These are phyloP conservation scores for Tetraodon nigroviridis DNA, from an alignment of 2,113 vertebrate genomes.

Conservation along the genomic window DNA sequence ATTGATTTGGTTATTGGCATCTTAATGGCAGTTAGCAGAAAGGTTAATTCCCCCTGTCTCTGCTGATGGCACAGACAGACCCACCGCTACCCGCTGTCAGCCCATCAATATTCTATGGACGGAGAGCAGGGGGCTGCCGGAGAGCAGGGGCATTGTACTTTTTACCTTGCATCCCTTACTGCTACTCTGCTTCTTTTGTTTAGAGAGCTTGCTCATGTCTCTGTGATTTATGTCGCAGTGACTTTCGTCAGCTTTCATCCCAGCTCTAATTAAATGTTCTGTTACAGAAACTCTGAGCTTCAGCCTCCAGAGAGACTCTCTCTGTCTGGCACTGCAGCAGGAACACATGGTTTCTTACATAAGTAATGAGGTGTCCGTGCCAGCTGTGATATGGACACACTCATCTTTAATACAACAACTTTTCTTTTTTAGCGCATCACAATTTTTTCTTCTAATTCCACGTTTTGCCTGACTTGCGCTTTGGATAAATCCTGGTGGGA, in stretches of 20 bases:
- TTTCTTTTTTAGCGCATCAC: conserved; percentile 30
- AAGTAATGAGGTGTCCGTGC: conserved; percentile 60
- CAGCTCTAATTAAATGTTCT: conserved; percentile 46
- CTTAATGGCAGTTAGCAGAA: conserved; percentile 21
- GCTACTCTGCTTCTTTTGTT: background rate
- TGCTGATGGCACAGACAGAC: conserved; percentile 35
- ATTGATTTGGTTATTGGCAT: conserved; percentile 36
- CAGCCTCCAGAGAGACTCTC: conserved; percentile 41
- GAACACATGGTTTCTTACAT: conserved; percentile 57
- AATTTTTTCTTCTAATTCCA: conserved; percentile 8
- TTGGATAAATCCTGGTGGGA: conserved; percentile 10
- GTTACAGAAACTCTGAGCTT: conserved; percentile 35
- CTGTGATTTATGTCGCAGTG: background rate
- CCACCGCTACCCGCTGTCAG: conserved; percentile 22
- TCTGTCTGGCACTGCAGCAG: conserved; percentile 37
- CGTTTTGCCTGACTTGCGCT: conserved; percentile 9
- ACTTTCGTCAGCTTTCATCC: conserved; percentile 34
- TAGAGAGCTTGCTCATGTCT: no score
- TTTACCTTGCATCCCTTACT: background rate
- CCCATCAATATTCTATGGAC: conserved; percentile 56
- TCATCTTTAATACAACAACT: conserved; percentile 61
- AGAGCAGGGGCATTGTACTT: conserved; percentile 7
- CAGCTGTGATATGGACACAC: conserved; percentile 56
- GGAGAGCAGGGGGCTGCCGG: conserved; percentile 5
- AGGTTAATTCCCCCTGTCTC: conserved; percentile 45